Evolutionary conservation across 1,140 invertebrate genomes (phyloP), one percentile per base, ranked within the genome.

Genomic region (Chlorops oryzae): DNA sequence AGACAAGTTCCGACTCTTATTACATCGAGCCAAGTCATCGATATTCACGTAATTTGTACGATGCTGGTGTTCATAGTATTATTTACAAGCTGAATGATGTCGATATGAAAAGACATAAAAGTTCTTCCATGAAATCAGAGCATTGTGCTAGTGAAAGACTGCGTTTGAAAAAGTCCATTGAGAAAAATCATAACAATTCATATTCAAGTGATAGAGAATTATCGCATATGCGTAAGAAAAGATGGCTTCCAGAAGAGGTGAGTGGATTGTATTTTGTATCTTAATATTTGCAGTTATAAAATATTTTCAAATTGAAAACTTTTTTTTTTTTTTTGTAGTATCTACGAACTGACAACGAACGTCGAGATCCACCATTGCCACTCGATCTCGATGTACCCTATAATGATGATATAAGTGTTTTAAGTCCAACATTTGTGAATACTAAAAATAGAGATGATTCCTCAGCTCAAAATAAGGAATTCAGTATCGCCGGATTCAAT

Each of bases 1-100:
- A 80, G 53, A 90, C 90, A 1, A 72, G 75, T 15, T 70, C 78
- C 37, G 85, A 90, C 55, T 85, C 91, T 50, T 88, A 86, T 73
- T 92, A 92, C 70, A 81, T 96, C 43, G 92, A 96, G 72, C 90
- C 90, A 15, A 76, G 89, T 22, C 80, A 79, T 49, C 80, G 87
- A 59, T 93, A 92, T 73, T 78, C 80, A 50, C 70, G 76, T 53
- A 72, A 76, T 34, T 69, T 78, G 57, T 74, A 75, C 7, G 73
- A 74, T 27, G 51, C 62, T 35, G 69, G 61, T 25, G 77, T 81
- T 62, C 90, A 92, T 75, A 88, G 86, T 52, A 83, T 93, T 63
- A 85, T 92, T 50, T 94, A 94, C 75, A 81, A 82, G 59, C 73
- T 80, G 35, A 86, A 86, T 22, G 90, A 92, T 73, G 89, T 93